Evolutionary conservation across 92 coral and sea anemone genomes (phyloP).

Genomic region (Paramuricea clavata): DNA sequence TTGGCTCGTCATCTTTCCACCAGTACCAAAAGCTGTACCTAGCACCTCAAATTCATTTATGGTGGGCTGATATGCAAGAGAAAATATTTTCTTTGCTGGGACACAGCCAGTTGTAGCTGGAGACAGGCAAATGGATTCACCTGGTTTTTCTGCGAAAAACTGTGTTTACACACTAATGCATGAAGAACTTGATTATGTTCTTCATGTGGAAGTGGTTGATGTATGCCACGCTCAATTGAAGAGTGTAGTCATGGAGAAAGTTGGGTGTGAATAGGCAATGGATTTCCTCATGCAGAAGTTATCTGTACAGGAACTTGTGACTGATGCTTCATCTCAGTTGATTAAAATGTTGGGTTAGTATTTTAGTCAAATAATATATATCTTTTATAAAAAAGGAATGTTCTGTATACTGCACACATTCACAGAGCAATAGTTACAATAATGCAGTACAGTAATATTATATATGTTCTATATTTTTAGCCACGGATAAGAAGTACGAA

Average conservation of each 20-base stretch:
- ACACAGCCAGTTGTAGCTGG: conserved; percentile 30
- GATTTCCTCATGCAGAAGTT: neutral
- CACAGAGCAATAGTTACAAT: too few species aligned
- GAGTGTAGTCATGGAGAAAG: conserved; percentile 14
- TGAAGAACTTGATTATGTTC: conserved; percentile 1
- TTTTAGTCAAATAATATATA: neutral
- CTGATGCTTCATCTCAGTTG: neutral
- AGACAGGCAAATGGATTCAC: conserved; percentile 40
- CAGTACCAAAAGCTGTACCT: neutral
- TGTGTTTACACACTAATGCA: conserved; percentile 31
- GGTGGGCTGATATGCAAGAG: neutral
- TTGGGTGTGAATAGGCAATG: neutral
- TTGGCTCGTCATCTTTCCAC: conserved; percentile 14
- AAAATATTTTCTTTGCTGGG: neutral
- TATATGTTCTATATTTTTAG: neutral
- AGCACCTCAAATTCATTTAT: neutral
- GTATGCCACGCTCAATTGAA: conserved; percentile 5
- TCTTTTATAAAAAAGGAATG: too few species aligned
- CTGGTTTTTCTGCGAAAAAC: conserved; percentile 38
- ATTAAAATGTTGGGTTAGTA: conserved; percentile 9
- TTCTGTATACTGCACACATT: too few species aligned
- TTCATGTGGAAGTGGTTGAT: conserved; percentile 19
- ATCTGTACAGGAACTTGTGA: neutral
- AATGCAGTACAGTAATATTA: too few species aligned
- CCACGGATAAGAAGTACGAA: conserved; percentile 46